Conservation (phyloP, 2,797 vertebrate species). For the Kryptopterus vitreolus region DNA sequence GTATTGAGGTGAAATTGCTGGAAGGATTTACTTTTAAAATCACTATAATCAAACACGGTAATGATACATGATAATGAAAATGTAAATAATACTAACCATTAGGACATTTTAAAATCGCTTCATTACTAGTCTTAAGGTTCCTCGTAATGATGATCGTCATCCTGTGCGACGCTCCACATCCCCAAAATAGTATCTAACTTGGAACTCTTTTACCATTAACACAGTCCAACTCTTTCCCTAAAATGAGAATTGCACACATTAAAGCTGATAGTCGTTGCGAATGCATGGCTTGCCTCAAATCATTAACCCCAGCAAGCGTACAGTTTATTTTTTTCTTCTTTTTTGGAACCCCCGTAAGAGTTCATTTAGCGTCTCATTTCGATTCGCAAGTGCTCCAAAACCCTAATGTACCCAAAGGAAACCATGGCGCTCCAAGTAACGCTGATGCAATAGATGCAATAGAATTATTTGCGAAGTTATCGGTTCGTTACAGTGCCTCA, state of each 20-base stretch:
- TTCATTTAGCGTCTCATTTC: constrained; percentile 11
- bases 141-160: background rate
- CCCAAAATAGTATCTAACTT: background rate
- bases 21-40: too few relatives aligned
- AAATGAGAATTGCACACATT: constrained; percentile 10
- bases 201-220: background rate
- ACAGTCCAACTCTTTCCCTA: background rate
- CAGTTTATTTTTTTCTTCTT: too few relatives aligned
- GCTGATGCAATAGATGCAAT: background rate
- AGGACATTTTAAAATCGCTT: too few relatives aligned
- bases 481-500: constrained; percentile 5
- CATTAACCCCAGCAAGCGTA: constrained; percentile 10
- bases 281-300: constrained; percentile 18
- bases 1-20: too few relatives aligned
- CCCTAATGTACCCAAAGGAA: constrained; percentile 1
- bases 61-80: too few relatives aligned
- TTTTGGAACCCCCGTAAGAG: background rate
- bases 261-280: constrained; percentile 23
- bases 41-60: too few relatives aligned
- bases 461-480: constrained; percentile 16
- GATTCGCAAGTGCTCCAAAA: background rate
- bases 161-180: background rate
- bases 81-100: too few relatives aligned
- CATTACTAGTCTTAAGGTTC: too few relatives aligned
- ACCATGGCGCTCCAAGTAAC: background rate